Evolutionary conservation across 2,113 vertebrate genomes (phyloP), one percentile per base, ranked within the genome.

Genomic region (Oreochromis tanganicae): DNA sequence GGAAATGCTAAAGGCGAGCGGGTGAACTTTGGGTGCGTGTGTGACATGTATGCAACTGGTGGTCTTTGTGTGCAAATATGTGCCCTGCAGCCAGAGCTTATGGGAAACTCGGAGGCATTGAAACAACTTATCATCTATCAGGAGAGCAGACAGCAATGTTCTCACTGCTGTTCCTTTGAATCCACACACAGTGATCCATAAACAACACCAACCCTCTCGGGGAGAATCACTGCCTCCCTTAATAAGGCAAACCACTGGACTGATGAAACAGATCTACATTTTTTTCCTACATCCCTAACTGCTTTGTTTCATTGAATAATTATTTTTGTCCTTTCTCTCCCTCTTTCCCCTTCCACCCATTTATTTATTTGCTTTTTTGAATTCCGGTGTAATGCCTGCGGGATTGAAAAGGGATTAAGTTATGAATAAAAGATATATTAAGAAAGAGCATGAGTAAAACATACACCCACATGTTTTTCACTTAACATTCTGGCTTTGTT

Each of bases 51-150:
- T 68, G 27, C 80, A 61, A 75, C 80, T 57, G 59, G n/a, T 29
- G 41, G 81, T 86, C 88, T 21, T 56, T 85, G 73, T 73, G 81
- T 61, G 55, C 55, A 56, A 79, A 73, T 85, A 75, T 54, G 56
- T 54, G 32, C 55, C 81, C 27, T 48, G 80, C 56, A 86, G 57
- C 66, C 11, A 19, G 38, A 89, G 86, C 55, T 90, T 92, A 91
- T 94, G 94, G 93, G 94, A 95, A 94, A 92, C 71, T 84, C 5
- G 0, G n/a, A 84, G 73, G 75, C 59, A 81, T 48, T 6, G 17
- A 81, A 59, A 54, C 21, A 46, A 81, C 82, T 68, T 14, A 19
- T 84, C 85, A 93, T 91, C 55, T 71, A 79, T 94, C 88, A 90
- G 55, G 66, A 93, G 88, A 87, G 82, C n/a, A 50, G 87, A 89